A percentile compares a stretch with the other conserved stretches of the same genome.
Evolutionary conservation across 2,888 invertebrate genomes (phyloP).

Genomic region (Phalera bucephala): DNA sequence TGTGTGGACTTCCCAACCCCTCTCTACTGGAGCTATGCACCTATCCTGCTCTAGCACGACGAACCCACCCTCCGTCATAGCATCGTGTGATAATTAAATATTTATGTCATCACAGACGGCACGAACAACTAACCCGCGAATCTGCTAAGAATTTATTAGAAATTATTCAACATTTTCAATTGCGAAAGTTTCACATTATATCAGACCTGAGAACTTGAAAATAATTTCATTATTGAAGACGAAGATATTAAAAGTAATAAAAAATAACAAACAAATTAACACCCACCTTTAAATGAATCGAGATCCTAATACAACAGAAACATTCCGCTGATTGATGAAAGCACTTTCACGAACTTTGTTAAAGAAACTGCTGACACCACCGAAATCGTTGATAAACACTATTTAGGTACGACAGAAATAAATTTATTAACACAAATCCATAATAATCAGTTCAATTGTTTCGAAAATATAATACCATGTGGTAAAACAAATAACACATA

Average conservation of each 20-base stretch:
- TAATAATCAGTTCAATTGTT: conserved; percentile 38
- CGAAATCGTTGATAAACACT: conserved; percentile 57
- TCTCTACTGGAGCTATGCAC: conserved; percentile 49
- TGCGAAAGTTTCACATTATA: too few species aligned
- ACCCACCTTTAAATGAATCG: conserved; percentile 52
- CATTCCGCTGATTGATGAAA: conserved; percentile 61
- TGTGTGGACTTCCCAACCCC: conserved; percentile 68
- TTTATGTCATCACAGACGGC: conserved; percentile 65
- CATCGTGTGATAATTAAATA: conserved; percentile 79
- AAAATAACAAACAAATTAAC: conserved; percentile 4
- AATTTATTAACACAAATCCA: conserved; percentile 38
- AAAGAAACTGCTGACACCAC: conserved; percentile 61
- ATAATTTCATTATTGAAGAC: background rate
- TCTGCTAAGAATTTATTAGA: conserved; percentile 6
- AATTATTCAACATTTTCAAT: too few species aligned
- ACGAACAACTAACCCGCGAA: conserved; percentile 19
- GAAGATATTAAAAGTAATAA: conserved; percentile 2
- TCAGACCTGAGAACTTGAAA: too few species aligned
- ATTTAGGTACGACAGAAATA: conserved; percentile 22
- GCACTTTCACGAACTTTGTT: conserved; percentile 66
- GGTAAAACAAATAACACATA: conserved; percentile 52
- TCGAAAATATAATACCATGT: conserved; percentile 32
- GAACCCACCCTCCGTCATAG: conserved; percentile 60
- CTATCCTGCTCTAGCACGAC: conserved; percentile 61
- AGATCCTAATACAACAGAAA: conserved; percentile 58